Evolutionary conservation across 2,797 vertebrate genomes (phyloP), one percentile per base, ranked within the genome.

Genomic region (Pagetopsis macropterus): DNA sequence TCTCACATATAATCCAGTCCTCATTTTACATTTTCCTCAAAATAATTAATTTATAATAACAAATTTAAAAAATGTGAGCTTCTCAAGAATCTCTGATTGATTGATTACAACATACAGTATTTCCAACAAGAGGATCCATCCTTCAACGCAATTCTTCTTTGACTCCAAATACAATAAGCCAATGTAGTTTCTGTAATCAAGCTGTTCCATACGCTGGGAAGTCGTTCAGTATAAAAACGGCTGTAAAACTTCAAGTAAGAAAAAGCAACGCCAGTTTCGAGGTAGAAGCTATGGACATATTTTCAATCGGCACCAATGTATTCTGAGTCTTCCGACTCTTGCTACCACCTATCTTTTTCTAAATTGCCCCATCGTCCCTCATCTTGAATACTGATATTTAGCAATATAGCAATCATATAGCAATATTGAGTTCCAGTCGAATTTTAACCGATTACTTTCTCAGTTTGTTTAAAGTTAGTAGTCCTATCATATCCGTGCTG

Each of bases 21-120:
- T 86, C 78, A 27, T 54, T 72, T 67, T 82, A 72, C 84, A 80
- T 87, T 5, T 16, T 82, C 51, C 21, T 51, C 43, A 65, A 27
- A 27, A 9, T 17, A 37, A 5, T 31, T 37, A 9, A 37, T 37
- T 37, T 37, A 37, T 37, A 7, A 6, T 37, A 9, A 37, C 33
- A 1, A 6, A 37, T 1, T 0, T 0, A 37, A 37, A 1, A 7
- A 1, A 7, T 37, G 8, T 27, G 27, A 27, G 27, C 27, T 27
- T 27, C 4, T 27, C 27, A 27, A 37, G 2, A 16, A 23, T 11
- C 13, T 19, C 27, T 43, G 45, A 65, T n/a, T 27, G n/a, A 27
- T 9, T 12, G n/a, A 27, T 9, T 12, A n/a, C 10, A 33, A 2
- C 14, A 23, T 3, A 1, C n/a, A n/a, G 14, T 9, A 23, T 23